Base-by-base conservation (phyloP, 2,113 vertebrate species). In the Sorex araneus region DNA sequence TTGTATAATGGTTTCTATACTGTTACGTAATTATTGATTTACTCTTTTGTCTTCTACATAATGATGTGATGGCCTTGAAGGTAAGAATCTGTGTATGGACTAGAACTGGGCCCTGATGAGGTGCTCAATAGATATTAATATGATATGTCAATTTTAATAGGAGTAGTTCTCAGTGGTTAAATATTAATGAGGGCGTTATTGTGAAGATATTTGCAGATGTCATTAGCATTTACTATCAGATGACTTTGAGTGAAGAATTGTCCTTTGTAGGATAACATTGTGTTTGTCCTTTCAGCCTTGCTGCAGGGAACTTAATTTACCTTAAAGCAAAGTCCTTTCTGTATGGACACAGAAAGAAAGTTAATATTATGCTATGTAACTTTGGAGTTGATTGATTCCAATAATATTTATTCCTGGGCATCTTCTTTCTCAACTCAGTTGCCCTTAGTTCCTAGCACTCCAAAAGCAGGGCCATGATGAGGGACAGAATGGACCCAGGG, bases 181-280 rank as follows among this genome's bases (percentile, higher is more conserved):
- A 87, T 32, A 47, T 16, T 75, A 74, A 30, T 70, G 43, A 92
- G 64, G 77, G n/a, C 86, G 47, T 32, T 82, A n/a, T 32, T 86
- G 36, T 69, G 34, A 87, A 69, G 64, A 57, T 34, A 69, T 85
- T 91, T 90, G 69, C 11, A 77, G 69, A 89, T 87, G 18, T 78
- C 45, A 69, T 83, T 93, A 77, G 67, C 28, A 40, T 78, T 94
- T 78, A 15, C 25, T n/a, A 74, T 79, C 18, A 74, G 13, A 47
- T 89, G 45, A 66, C 2, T 43, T 43, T 70, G 23, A 75, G 25
- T 92, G 73, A 89, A 77, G 19, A 16, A 64, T 89, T 90, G 25
- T 0, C 27, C n/a, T 94, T n/a, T n/a, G n/a, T n/a, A n/a, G n/a
- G n/a, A n/a, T n/a, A n/a, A n/a, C n/a, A n/a, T n/a, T n/a, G n/a